Conservation (phyloP, 2,797 vertebrate species). For the Sebastes taczanowskii region DNA sequence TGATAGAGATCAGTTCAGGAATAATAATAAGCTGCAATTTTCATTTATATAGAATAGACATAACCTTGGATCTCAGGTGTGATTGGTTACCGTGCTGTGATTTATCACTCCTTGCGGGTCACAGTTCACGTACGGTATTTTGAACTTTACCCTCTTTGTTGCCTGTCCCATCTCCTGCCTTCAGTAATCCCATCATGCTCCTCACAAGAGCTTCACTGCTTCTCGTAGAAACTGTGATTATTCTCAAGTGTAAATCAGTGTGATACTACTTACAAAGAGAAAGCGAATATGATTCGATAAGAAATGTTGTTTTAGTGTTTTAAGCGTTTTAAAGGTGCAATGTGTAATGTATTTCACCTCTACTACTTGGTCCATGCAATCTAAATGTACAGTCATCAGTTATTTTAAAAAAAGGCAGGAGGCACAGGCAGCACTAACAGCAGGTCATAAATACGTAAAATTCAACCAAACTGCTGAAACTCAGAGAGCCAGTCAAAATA, state of each 20-base stretch:
- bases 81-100: background rate
- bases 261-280: background rate
- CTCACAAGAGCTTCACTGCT: background rate
- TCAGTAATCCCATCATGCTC: background rate
- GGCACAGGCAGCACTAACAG: no score
- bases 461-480: no score
- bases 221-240: background rate
- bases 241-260: conserved; percentile 14
- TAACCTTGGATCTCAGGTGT: background rate
- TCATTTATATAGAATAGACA: background rate
- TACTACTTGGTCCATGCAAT: no score
- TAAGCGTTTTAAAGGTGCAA: no score
- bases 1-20: conserved; percentile 6
- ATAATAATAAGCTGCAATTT: conserved; percentile 13
- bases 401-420: no score
- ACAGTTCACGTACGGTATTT: background rate
- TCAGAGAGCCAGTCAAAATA: no score
- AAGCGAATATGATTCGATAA: background rate
- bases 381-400: no score
- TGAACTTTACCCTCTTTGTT: background rate
- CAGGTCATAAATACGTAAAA: no score
- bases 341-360: no score
- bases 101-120: background rate
- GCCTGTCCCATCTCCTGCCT: background rate
- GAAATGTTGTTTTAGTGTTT: no score